Conservation (phyloP, 2,113 vertebrate genomes). For the Centrocercus urophasianus region DNA sequence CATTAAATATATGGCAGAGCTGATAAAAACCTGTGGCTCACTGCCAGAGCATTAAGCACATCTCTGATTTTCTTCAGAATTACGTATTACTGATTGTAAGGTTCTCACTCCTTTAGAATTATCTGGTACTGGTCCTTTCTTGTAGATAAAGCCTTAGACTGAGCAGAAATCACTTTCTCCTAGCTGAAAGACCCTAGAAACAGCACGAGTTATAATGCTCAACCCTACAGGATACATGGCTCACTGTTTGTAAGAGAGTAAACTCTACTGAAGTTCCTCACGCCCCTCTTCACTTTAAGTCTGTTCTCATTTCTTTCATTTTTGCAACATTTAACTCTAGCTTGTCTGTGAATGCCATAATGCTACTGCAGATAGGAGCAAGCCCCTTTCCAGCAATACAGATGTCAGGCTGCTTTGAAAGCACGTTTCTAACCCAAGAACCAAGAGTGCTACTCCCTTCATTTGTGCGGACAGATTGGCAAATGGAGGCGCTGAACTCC, state of each 20-base stretch:
- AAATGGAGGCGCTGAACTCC: not conserved
- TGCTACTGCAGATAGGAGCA: not conserved
- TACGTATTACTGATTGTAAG: not conserved
- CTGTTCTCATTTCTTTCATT: not conserved
- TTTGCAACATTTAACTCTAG: not conserved
- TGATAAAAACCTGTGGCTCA: constrained; percentile 39
- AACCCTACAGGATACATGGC: not conserved
- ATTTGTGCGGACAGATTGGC: not conserved
- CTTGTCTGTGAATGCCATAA: not conserved
- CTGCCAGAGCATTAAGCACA: not conserved
- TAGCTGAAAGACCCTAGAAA: not conserved
- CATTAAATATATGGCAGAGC: constrained; percentile 47
- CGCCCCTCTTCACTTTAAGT: not conserved
- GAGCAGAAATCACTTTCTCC: not conserved
- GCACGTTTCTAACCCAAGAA: not conserved
- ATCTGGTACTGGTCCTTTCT: not conserved
- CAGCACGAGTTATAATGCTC: not conserved
- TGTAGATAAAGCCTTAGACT: not conserved
- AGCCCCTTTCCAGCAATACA: not conserved
- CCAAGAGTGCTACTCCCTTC: not conserved
- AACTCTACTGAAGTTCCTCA: not conserved
- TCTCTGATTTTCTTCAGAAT: not conserved
- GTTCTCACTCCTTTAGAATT: not conserved
- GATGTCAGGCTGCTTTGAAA: not conserved
- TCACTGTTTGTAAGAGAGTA: not conserved